These are phyloP conservation scores for Phrynocephalus forsythii DNA, from an alignment of 2,797 vertebrate species.

Conservation along the genomic window DNA sequence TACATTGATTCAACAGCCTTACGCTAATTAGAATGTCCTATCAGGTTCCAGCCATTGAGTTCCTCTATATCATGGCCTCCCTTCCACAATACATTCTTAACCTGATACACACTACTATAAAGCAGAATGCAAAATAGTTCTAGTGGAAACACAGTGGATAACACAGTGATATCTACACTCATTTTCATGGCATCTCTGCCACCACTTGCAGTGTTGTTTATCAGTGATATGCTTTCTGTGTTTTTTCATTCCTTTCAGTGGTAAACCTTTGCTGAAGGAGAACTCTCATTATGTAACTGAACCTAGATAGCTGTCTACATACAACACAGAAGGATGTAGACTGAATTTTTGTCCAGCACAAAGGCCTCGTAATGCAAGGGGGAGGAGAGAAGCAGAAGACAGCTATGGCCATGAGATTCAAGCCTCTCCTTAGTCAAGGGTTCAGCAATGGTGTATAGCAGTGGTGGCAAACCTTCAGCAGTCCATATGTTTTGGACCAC, in stretches of 20 bases:
- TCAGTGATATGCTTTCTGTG: not conserved
- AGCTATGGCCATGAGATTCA: not conserved
- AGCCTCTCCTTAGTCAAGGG: not conserved
- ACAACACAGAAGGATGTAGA: not conserved
- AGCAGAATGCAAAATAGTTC: conserved; percentile 1
- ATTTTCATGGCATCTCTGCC: not conserved
- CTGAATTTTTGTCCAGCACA: not conserved
- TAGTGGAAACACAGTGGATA: not conserved
- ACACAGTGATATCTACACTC: not conserved
- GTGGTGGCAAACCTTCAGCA: too few species aligned
- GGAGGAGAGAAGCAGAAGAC: not conserved
- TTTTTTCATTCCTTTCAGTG: not conserved
- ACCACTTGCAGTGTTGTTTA: not conserved
- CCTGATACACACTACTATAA: not conserved
- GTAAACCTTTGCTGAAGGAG: not conserved
- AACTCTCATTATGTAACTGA: not conserved
- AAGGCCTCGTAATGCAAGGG: not conserved
- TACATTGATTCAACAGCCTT: too few species aligned
- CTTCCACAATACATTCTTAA: not conserved
- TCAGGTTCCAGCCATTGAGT: too few species aligned
- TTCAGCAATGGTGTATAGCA: not conserved
- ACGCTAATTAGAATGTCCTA: too few species aligned
- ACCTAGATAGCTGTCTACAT: not conserved
- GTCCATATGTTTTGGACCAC: too few species aligned
- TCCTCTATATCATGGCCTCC: not conserved